phyloP scores from a whole-genome alignment of 2,113 vertebrate species.

The Cranoglanis bouderius region DNA sequence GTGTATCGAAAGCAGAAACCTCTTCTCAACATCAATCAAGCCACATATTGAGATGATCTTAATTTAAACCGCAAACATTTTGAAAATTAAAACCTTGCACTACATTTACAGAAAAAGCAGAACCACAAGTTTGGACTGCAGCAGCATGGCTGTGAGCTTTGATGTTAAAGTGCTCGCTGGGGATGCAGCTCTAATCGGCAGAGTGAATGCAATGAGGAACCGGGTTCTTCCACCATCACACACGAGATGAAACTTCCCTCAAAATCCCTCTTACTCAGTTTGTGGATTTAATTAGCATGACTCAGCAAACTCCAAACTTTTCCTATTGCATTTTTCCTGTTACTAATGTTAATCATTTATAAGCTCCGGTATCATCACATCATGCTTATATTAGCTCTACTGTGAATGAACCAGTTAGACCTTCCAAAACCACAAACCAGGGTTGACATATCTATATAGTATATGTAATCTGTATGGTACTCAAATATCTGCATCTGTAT shows the following conservation, averaged over 20 bases:
- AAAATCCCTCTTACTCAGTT: background rate
- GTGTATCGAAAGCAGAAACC: slow-evolving; percentile 69
- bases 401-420: background rate
- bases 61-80: slow-evolving; percentile 74
- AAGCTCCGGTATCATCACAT: background rate
- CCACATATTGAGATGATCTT: slow-evolving; percentile 75
- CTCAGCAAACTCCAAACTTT: slow-evolving; percentile 28
- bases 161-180: slow-evolving; percentile 66
- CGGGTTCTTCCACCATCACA: slow-evolving; percentile 51
- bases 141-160: slow-evolving; percentile 65
- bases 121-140: slow-evolving; percentile 69
- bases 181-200: slow-evolving; percentile 60
- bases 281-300: slow-evolving; percentile 31
- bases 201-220: slow-evolving; percentile 54
- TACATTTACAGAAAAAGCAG: slow-evolving; percentile 60
- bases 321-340: background rate
- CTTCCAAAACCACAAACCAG: background rate
- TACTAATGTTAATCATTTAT: slow-evolving; percentile 10
- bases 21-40: slow-evolving; percentile 74
- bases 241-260: background rate
- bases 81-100: slow-evolving; percentile 76
- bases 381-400: background rate
- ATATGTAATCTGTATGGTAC: background rate
- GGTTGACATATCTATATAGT: background rate
- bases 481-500: background rate